Percentiles rank a stretch among this genome's conserved stretches.
These are phyloP conservation scores for Spea multiplicata DNA, from an alignment of 2,113 vertebrate species.

Conservation along the genomic window DNA sequence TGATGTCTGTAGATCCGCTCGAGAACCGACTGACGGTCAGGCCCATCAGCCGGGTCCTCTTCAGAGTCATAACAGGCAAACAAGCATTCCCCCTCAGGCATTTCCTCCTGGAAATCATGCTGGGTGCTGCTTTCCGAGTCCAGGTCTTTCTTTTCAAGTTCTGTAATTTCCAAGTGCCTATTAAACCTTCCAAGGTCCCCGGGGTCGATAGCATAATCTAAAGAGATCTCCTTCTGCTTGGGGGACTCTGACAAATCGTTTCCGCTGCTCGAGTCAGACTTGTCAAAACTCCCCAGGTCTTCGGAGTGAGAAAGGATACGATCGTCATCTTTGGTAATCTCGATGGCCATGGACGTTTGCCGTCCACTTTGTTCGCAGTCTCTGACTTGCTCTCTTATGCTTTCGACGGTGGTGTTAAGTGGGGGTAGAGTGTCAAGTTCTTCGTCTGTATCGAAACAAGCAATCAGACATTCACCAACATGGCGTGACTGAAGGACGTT, in stretches of 20 bases:
- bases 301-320: not conserved
- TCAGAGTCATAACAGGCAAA: constrained; percentile 50
- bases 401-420: not conserved
- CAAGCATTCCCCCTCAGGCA: not conserved
- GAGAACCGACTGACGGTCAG: constrained; percentile 8
- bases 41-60: constrained; percentile 35
- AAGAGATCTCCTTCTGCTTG: not conserved
- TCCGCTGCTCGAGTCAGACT: not conserved
- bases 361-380: not conserved
- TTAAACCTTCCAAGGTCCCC: not conserved
- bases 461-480: not conserved
- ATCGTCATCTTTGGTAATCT: not conserved
- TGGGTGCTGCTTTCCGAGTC: not conserved
- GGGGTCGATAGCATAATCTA: not conserved
- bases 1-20: not conserved
- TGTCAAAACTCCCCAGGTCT: constrained; percentile 7
- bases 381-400: not conserved
- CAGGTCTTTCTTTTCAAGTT: not conserved
- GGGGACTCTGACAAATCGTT: not conserved
- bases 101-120: not conserved
- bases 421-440: not conserved
- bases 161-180: not conserved
- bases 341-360: constrained; percentile 25
- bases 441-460: constrained; percentile 1
- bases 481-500: not conserved